Base-by-base conservation (phyloP, 2,797 vertebrate species). In the Premnoplex brunnescens region DNA sequence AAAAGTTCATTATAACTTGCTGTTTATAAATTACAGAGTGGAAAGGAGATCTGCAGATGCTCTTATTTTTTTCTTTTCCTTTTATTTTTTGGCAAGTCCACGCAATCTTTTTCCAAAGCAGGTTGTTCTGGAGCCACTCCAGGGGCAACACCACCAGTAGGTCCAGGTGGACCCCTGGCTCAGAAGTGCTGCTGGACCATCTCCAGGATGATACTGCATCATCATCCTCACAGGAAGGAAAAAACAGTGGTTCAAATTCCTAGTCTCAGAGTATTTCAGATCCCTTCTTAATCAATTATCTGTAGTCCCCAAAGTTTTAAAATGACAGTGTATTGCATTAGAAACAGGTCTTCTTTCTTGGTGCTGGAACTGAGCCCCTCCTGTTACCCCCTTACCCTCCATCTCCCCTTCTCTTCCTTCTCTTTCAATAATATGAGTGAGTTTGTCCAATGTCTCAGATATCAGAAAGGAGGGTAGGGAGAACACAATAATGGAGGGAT, bases 21-120 rank as follows among this genome's bases (percentile, higher is more conserved):
- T 94, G 92, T 97, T 96, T 97, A 98, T 97, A 97, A 97, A 97
- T 98, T 97, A 98, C 92, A 95, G 96, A 95, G 93, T 93, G 85
- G 88, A 96, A 96, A 93, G 93, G 91, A 96, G 84, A 83, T 96
- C 96, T 86, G 92, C 85, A 94, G 97, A 95, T 6, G 48, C 88
- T 93, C 49, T 91, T 85, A 43, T 76, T 81, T 79, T 78, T 62
- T 6, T 59, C 63, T 54, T 66, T 37, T 62, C 32, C 41, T 92
- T 83, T 74, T 44, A 59, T 60, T 83, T 83, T 92, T 88, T 93
- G 88, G 82, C 91, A 92, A 95, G 89, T 97, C 89, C 95, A 72
- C 9, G 1, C 39, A 85, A 91, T 91, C 86, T 73, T 96, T 73
- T 89, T 83, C 54, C 86, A 73, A 95, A 79, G 84, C 43, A 93